Percentiles rank a stretch among this genome's conserved stretches.
Conservation (phyloP, 1,140 invertebrate species). For the Diorhabda elongata region DNA sequence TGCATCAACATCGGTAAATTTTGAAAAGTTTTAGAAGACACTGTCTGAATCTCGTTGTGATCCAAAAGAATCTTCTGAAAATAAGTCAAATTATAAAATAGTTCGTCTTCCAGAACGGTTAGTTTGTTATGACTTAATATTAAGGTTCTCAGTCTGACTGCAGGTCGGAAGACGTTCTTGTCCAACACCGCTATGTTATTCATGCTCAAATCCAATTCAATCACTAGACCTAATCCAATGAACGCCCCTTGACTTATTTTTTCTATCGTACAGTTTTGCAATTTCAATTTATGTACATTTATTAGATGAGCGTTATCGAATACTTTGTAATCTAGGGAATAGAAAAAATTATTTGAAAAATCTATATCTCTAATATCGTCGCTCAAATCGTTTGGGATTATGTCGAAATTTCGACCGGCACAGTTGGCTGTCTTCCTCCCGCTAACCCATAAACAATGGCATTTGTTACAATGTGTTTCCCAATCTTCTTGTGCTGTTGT, state of each 20-base stretch:
- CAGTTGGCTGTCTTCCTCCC: constrained; percentile 82
- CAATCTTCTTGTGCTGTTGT: constrained; percentile 51
- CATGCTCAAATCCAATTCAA: constrained; percentile 78
- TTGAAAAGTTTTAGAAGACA: constrained; percentile 69
- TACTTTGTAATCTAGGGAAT: constrained; percentile 59
- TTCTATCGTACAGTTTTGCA: constrained; percentile 68
- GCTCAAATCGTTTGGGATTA: constrained; percentile 67
- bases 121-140: constrained; percentile 70
- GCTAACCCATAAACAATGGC: constrained; percentile 74
- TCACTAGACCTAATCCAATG: constrained; percentile 69
- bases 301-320: constrained; percentile 67
- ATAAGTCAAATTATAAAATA: constrained; percentile 70
- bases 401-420: constrained; percentile 50
- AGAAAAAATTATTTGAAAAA: constrained; percentile 67
- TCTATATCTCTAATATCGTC: constrained; percentile 73
- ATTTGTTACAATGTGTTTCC: constrained; percentile 55
- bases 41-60: constrained; percentile 64
- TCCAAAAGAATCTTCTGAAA: constrained; percentile 73
- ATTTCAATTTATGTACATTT: constrained; percentile 75
- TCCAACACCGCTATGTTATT: constrained; percentile 69
- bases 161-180: constrained; percentile 66
- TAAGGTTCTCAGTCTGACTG: constrained; percentile 64
- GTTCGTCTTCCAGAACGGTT: constrained; percentile 62
- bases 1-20: constrained; percentile 62
- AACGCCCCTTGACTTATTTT: constrained; percentile 69